Percentiles rank a stretch among this genome's conserved stretches.
These are phyloP conservation scores for Molanna angustata DNA, from an alignment of 2,888 invertebrate genomes.

Conservation along the genomic window DNA sequence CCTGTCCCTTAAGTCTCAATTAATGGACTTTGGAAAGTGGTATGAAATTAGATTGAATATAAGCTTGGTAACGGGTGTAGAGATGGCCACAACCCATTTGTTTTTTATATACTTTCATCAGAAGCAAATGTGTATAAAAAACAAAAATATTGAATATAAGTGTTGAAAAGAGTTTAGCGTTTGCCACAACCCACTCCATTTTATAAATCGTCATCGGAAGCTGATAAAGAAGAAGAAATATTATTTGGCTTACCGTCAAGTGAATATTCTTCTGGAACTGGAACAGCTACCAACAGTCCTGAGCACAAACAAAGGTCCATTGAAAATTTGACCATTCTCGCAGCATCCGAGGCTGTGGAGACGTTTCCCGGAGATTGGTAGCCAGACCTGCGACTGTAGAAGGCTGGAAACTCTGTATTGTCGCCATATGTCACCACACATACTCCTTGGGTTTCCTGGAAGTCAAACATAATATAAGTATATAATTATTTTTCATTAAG, in stretches of 20 bases:
- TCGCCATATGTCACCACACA: conserved; percentile 77
- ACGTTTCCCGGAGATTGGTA: conserved; percentile 70
- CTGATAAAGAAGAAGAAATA: no score
- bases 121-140: no score
- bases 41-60: no score
- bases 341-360: conserved; percentile 63
- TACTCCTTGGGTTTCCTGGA: conserved; percentile 91
- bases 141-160: no score
- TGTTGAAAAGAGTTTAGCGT: no score
- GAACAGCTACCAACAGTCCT: conserved; percentile 86
- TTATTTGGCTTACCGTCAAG: conserved; percentile 58
- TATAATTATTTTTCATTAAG: background rate
- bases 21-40: no score
- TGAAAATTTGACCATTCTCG: conserved; percentile 62
- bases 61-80: no score
- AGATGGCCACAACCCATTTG: no score
- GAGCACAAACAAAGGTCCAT: conserved; percentile 57
- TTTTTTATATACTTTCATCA: no score
- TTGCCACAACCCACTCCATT: no score
- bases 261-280: conserved; percentile 74
- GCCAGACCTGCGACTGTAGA: conserved; percentile 81
- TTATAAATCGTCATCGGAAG: no score
- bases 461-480: conserved; percentile 11
- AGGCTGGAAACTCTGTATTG: conserved; percentile 83
- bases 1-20: no score